Conservation (phyloP, 2,888 invertebrate species). For the Amblyjoppa proteus region DNA sequence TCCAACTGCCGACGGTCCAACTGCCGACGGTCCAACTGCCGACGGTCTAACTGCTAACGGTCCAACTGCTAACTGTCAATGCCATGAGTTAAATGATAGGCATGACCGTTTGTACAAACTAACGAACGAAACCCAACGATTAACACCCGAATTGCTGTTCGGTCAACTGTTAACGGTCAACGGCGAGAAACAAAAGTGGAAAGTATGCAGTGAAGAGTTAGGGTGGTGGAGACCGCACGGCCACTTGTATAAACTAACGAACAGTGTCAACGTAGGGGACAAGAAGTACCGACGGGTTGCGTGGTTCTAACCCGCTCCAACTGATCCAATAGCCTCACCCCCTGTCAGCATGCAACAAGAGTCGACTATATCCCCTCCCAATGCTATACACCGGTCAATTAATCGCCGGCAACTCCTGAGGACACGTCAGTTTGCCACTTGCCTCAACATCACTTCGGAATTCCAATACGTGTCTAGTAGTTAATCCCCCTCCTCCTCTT, state of each 20-base stretch:
- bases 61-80: too few relatives aligned
- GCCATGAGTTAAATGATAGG: too few relatives aligned
- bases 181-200: too few relatives aligned
- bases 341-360: slow-evolving; percentile 51
- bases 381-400: slow-evolving; percentile 36
- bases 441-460: slow-evolving; percentile 45
- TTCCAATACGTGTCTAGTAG: slow-evolving; percentile 42
- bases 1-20: too few relatives aligned
- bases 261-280: slow-evolving; percentile 51
- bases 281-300: slow-evolving; percentile 44
- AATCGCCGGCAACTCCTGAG: slow-evolving; percentile 42
- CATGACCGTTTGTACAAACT: slow-evolving; percentile 38
- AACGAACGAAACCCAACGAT: slow-evolving; percentile 2
- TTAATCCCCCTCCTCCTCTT: not conserved
- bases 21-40: too few relatives aligned
- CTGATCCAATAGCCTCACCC: slow-evolving; percentile 53
- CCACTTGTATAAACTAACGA: slow-evolving; percentile 45
- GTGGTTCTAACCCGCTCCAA: slow-evolving; percentile 50
- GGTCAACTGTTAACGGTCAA: too few relatives aligned
- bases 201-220: too few relatives aligned
- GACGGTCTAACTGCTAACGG: too few relatives aligned
- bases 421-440: slow-evolving; percentile 35
- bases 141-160: too few relatives aligned
- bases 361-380: slow-evolving; percentile 24
- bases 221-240: too few relatives aligned